Percentiles rank a stretch among this genome's conserved stretches.
Evolutionary conservation across 2,113 vertebrate genomes (phyloP).

Genomic region (Aplodontia rufa): DNA sequence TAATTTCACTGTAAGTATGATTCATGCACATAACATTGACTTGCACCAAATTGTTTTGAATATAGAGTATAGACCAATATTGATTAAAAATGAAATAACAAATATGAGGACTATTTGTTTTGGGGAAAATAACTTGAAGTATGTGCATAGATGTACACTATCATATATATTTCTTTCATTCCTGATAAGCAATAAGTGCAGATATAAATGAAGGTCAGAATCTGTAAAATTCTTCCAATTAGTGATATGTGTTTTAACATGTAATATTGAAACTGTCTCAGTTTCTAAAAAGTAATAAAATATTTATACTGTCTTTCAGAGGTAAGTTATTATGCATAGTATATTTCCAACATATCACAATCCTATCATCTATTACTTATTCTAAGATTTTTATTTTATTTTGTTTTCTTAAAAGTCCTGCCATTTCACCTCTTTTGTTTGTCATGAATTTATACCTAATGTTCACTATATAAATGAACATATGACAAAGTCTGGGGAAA

Average conservation of each 20-base stretch:
- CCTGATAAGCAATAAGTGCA: neutral
- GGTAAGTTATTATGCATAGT: neutral
- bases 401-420: neutral
- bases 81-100: neutral
- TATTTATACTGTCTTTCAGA: neutral
- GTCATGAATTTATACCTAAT: neutral
- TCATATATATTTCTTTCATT: neutral
- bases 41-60: neutral
- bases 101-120: neutral
- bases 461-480: neutral
- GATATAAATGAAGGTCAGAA: neutral
- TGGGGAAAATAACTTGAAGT: neutral
- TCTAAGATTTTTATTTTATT: neutral
- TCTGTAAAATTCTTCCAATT: neutral
- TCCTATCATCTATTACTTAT: neutral
- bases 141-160: neutral
- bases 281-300: neutral
- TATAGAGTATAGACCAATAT: neutral
- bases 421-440: constrained; percentile 1
- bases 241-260: neutral
- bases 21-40: neutral
- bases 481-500: neutral
- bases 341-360: neutral
- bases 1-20: too few species aligned
- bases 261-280: neutral